Percentiles rank a stretch among this genome's conserved stretches.
phyloP scores from a whole-genome alignment of 2,888 invertebrate genomes.

The Cheiracanthium punctorium region DNA sequence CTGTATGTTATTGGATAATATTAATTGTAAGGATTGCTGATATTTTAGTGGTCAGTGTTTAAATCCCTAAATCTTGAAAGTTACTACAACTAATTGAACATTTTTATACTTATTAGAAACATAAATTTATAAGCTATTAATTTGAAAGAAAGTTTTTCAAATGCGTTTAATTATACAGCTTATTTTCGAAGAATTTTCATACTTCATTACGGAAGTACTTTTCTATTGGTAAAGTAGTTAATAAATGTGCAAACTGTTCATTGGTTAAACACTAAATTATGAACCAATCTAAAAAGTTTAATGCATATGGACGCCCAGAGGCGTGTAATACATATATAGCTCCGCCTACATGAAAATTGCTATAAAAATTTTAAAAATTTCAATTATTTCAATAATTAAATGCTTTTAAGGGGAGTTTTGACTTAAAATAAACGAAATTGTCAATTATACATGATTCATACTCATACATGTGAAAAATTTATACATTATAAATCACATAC shows the following conservation, averaged over 20 bases:
- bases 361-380: neutral
- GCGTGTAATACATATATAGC: neutral
- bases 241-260: neutral
- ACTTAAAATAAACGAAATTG: no score
- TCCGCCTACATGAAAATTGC: neutral
- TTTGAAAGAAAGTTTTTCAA: neutral
- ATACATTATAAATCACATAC: no score
- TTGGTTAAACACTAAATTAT: neutral
- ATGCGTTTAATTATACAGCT: no score
- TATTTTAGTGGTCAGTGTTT: neutral
- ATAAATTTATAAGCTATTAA: neutral
- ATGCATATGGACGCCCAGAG: neutral
- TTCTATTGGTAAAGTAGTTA: neutral
- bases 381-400: no score
- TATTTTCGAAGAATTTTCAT: neutral
- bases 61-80: neutral
- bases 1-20: neutral
- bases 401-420: no score
- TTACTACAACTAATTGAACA: neutral
- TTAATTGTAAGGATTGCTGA: neutral
- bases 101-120: neutral
- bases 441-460: no score
- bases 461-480: no score
- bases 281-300: conserved; percentile 11
- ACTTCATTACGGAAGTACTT: neutral